Evolutionary conservation across 2,888 invertebrate species (phyloP), one percentile per base, ranked within the genome.

Genomic region (Cheilosia urbana): DNA sequence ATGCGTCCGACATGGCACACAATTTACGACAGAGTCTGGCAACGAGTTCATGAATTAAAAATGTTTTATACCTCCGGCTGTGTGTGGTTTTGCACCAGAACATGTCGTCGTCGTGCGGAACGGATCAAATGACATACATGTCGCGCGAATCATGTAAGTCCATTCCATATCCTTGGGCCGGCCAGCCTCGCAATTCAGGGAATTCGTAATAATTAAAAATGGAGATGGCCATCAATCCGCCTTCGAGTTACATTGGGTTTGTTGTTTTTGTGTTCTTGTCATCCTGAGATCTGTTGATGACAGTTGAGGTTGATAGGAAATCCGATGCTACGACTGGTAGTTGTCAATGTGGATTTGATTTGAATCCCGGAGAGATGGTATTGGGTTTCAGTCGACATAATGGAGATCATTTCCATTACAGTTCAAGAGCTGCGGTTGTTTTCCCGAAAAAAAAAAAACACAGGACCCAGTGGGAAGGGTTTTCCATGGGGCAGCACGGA

Each of bases 231-330:
- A 69, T 79, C 83, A 83, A 79, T 78, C 55, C 62, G 47, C 15
- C 68, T 42, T 30, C 30, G 42, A 66, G 49, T 72, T 68, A 73
- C 68, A 75, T 75, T 40, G 13, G 30, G 9, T 15, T 72, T 17
- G 60, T 62, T 42, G 45, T 58, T 58, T n/a, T 49, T 60, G 37
- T 53, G 45, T 73, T 57, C 19, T 77, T 75, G 76, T 72, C 81
- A 72, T 81, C 60, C 62, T 72, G 77, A 77, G 76, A 76, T 76
- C 85, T 72, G 66, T 49, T 77, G 85, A 76, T 66, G 81, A 72
- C 76, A 80, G 75, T 58, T 81, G 85, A 85, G 81, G 76, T 81
- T 85, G 76, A 71, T 72, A 72, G 68, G 81, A 81, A 85, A 85
- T 68, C 72, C 72, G 72, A 83, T 71, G 66, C 81, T 42, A 34